These are phyloP conservation scores for Coracopsis vasa DNA, from an alignment of 2,113 vertebrate genomes.

Conservation along the genomic window DNA sequence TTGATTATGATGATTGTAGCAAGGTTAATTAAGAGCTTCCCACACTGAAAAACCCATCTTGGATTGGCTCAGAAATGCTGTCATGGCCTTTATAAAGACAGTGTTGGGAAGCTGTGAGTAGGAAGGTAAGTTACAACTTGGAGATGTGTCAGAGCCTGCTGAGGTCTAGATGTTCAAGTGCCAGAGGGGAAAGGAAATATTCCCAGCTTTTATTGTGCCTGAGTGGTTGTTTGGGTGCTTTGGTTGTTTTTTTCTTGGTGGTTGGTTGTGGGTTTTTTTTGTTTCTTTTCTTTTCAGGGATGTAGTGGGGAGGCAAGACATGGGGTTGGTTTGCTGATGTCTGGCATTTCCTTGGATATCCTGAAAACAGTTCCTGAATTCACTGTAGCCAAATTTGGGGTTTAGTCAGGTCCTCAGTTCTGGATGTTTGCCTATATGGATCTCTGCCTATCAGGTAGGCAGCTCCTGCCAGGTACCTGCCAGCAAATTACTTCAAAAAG, in stretches of 20 bases:
- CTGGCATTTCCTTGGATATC: neutral
- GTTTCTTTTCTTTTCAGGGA: fast-evolving
- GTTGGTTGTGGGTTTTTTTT: fast-evolving
- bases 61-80: neutral
- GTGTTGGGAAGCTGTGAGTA: neutral
- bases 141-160: neutral
- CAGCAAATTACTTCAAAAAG: neutral
- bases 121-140: neutral
- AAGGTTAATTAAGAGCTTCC: neutral
- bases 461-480: neutral
- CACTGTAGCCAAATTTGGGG: neutral
- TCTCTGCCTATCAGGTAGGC: neutral
- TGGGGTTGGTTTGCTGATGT: neutral
- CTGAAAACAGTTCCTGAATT: neutral
- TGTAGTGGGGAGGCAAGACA: fast-evolving
- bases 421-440: neutral
- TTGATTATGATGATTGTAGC: neutral
- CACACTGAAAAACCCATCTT: neutral
- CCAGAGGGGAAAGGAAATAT: neutral
- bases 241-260: neutral
- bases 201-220: neutral
- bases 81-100: neutral
- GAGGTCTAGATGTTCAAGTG: neutral
- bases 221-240: fast-evolving
- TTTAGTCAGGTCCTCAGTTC: neutral